Conservation (phyloP, 2,888 invertebrate genomes). For the Amiota minor region DNA sequence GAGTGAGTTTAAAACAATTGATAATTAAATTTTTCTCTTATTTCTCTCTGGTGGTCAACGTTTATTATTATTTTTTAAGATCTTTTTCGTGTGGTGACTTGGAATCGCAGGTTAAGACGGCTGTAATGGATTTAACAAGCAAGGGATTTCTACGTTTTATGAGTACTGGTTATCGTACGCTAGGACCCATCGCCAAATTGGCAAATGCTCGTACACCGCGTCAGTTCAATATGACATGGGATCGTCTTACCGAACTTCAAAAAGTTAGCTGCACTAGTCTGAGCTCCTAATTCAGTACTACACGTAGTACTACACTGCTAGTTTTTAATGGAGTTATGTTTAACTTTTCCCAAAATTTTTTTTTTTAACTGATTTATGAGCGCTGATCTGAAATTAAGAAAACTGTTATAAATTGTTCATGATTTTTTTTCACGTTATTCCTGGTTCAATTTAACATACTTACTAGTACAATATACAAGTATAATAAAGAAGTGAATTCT, state of each 20-base stretch:
- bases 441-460: no score
- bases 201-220: constrained; percentile 64
- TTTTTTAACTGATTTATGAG: constrained; percentile 36
- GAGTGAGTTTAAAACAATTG: constrained; percentile 57
- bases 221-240: constrained; percentile 65
- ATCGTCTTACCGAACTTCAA: constrained; percentile 62
- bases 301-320: background rate
- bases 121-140: constrained; percentile 61
- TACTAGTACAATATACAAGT: no score
- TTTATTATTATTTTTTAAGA: constrained; percentile 46
- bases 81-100: constrained; percentile 68
- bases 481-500: no score
- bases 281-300: constrained; percentile 35
- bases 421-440: no score
- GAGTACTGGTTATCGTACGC: constrained; percentile 67
- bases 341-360: background rate
- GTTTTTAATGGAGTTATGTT: no score
- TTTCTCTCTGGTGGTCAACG: background rate
- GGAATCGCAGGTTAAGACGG: constrained; percentile 68
- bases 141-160: constrained; percentile 65
- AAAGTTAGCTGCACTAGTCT: constrained; percentile 53
- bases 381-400: background rate
- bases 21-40: background rate
- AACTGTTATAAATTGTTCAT: no score
- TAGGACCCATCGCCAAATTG: constrained; percentile 71